A percentile compares a stretch with the other conserved stretches of the same genome.
These are phyloP conservation scores for Trachelus iudaicus DNA, from an alignment of 2,888 invertebrate species.

Conservation along the genomic window DNA sequence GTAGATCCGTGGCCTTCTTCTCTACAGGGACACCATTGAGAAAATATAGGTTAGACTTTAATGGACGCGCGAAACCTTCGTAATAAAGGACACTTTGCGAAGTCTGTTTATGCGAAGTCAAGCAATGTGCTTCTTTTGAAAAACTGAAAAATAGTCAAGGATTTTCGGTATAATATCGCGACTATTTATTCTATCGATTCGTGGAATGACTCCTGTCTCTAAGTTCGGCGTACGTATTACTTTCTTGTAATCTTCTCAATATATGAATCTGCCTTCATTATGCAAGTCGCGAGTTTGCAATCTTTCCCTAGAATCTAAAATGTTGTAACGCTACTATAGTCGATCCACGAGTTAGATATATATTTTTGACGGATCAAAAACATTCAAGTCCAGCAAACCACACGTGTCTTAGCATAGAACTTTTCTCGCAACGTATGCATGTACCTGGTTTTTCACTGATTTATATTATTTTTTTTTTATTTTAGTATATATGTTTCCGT, in stretches of 20 bases:
- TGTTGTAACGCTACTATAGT: background rate
- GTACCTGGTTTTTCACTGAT: too few species aligned
- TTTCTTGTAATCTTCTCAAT: background rate
- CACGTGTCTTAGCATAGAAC: too few species aligned
- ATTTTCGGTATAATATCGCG: background rate
- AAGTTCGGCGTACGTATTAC: background rate
- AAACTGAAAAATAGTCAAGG: background rate
- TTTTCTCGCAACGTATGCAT: too few species aligned
- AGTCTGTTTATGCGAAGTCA: background rate
- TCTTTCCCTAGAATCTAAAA: background rate
- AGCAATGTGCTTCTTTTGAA: background rate
- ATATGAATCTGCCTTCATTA: background rate
- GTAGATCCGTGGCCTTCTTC: background rate
- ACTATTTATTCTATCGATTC: background rate
- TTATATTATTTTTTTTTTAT: too few species aligned
- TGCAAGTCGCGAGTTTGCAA: background rate
- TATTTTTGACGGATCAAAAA: too few species aligned
- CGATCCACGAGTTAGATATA: too few species aligned
- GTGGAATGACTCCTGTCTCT: background rate
- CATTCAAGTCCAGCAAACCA: too few species aligned
- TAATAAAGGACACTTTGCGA: background rate
- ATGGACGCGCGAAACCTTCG: background rate
- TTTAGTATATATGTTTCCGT: too few species aligned
- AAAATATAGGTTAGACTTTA: background rate
- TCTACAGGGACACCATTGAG: background rate